phyloP scores from a whole-genome alignment of 2,888 invertebrate species.

The Pterobdella sp. region DNA sequence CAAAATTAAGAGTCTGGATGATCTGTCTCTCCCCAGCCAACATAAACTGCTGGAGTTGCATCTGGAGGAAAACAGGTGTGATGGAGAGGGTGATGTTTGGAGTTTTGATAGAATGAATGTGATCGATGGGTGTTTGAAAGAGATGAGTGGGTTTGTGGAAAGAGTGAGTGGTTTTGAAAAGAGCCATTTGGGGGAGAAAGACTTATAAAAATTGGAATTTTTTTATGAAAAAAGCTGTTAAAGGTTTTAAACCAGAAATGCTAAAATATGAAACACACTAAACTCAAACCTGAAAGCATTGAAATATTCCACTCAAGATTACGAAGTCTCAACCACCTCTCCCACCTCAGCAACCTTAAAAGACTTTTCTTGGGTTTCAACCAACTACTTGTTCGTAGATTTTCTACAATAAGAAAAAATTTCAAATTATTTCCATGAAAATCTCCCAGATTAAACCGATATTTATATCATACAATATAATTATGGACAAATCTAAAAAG shows the following conservation, averaged over 20 bases:
- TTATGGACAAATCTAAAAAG: no score
- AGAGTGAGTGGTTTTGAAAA: background rate
- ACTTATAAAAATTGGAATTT: no score
- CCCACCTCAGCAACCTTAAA: conserved; percentile 46
- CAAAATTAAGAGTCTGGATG: conserved; percentile 47
- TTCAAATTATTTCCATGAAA: no score
- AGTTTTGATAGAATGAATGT: no score
- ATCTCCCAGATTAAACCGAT: no score
- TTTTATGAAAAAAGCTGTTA: no score
- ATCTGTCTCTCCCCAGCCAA: conserved; percentile 47
- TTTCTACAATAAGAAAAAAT: no score
- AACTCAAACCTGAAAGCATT: conserved; percentile 49
- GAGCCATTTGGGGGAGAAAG: no score
- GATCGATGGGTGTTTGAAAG: no score
- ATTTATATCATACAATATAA: no score
- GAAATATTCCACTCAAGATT: conserved; percentile 51
- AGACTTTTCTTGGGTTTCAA: conserved; percentile 51
- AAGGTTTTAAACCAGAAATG: background rate
- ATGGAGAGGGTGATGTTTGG: background rate
- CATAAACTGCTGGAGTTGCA: conserved; percentile 50
- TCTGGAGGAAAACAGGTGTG: conserved; percentile 49
- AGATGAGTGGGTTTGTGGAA: background rate
- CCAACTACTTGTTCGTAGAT: conserved; percentile 45
- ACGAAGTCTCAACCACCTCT: conserved; percentile 44
- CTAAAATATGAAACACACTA: conserved; percentile 36